Evolutionary conservation across 2,888 invertebrate species (phyloP).

Genomic region (Drosophila formosana): DNA sequence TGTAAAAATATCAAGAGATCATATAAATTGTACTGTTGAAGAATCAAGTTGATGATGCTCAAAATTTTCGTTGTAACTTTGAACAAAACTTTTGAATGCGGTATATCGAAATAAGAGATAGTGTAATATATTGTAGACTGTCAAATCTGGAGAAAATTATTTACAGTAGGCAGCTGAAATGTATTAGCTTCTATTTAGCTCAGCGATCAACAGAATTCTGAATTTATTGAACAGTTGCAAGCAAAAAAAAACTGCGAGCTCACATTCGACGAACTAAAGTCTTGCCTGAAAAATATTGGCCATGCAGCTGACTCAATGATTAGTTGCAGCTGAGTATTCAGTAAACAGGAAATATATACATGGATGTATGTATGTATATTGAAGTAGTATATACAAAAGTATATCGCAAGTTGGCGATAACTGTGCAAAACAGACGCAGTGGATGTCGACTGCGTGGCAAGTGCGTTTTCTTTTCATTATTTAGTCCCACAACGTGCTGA

Average conservation of each 20-base stretch:
- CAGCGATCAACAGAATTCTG: background rate
- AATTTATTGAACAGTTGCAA: constrained; percentile 4
- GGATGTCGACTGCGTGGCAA: constrained; percentile 17
- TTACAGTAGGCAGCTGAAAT: background rate
- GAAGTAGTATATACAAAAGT: background rate
- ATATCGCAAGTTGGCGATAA: constrained; percentile 37
- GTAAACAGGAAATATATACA: constrained; percentile 7
- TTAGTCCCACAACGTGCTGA: constrained; percentile 30
- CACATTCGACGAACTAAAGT: constrained; percentile 36
- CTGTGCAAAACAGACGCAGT: constrained; percentile 32
- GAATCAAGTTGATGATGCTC: too few relatives aligned
- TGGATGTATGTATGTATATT: background rate
- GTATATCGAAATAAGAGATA: background rate
- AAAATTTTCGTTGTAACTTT: too few relatives aligned
- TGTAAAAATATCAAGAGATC: too few relatives aligned
- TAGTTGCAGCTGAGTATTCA: constrained; percentile 37
- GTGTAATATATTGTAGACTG: background rate
- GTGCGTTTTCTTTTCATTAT: constrained; percentile 26
- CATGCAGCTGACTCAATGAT: constrained; percentile 33
- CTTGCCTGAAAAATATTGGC: constrained; percentile 33
- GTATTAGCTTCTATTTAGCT: background rate
- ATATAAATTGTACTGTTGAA: too few relatives aligned
- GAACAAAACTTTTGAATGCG: background rate
- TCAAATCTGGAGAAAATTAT: background rate
- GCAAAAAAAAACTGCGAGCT: constrained; percentile 10